Evolutionary conservation across 2,797 vertebrate species (phyloP), one percentile per base, ranked within the genome.

Genomic region (Zalophus californianus): DNA sequence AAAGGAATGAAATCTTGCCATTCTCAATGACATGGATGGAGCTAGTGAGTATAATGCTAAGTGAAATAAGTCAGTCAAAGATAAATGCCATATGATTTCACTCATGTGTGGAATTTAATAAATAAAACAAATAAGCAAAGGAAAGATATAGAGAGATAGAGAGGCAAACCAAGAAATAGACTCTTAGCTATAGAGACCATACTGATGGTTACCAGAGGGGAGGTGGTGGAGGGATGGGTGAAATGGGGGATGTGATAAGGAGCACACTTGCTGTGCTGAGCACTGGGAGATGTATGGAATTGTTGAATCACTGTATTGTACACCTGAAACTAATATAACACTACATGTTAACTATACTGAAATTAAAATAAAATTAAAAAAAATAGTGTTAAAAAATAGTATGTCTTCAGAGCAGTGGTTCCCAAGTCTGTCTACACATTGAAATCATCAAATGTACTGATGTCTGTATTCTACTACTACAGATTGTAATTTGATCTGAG

Each of bases 401-500:
- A 77, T 66, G n/a, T 52, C 27, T 25, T 70, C 38, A 60, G 50
- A 89, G 5, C 38, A 83, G 25, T 77, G 73, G 73, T 79, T 79
- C 41, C 18, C 41, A 29, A 91, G 6, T 79, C 66, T 70, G 11
- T 68, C 38, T 68, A 15, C 12, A 84, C 14, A 64, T 1, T 79
- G 18, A 12, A 72, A 87, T 93, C 52, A 92, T 70, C 29, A 90
- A 83, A 70, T 78, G 64, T 58, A 64, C 15, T 72, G 79, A 79
- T 85, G 14, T 35, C 54, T 35, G 12, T 78, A 58, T 95, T 12
- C n/a, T 4, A 77, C 32, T 80, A 72, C 27, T 64, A 92, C 60
- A 95, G n/a, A 83, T 95, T 95, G 29, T 60, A 95, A 91, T 86
- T 68, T 97, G 48, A 90, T 60, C 20, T 96, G 29, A 88, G 14